Evolutionary conservation across 2,888 invertebrate species (phyloP).

Genomic region (Rutpela maculata): DNA sequence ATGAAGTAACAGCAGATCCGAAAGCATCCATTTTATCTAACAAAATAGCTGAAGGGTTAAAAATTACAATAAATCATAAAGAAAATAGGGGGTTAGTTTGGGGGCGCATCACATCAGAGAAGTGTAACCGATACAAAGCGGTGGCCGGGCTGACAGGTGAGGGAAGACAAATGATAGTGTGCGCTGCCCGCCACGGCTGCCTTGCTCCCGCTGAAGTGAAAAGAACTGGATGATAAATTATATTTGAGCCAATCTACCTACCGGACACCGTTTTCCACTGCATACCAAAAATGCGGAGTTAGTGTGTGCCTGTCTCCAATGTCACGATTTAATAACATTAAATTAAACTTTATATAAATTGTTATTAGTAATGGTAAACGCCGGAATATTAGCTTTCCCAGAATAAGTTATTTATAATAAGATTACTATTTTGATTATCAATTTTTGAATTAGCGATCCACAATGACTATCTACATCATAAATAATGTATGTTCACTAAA

Average conservation of each 20-base stretch:
- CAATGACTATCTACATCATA: constrained; percentile 7
- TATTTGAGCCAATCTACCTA: constrained; percentile 69
- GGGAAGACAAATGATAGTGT: constrained; percentile 72
- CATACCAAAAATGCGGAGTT: constrained; percentile 42
- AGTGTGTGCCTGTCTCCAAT: constrained; percentile 51
- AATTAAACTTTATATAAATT: constrained; percentile 40
- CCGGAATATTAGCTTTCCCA: constrained; percentile 35
- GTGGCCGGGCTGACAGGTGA: constrained; percentile 70
- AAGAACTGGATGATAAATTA: constrained; percentile 71
- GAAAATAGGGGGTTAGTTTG: constrained; percentile 40
- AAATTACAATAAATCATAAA: constrained; percentile 68
- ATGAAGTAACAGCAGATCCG: constrained; percentile 48
- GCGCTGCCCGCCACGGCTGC: constrained; percentile 56
- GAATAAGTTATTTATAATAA: constrained; percentile 36
- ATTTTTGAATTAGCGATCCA: constrained; percentile 22
- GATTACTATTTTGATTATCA: constrained; percentile 26
- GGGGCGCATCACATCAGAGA: constrained; percentile 43
- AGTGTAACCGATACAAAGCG: constrained; percentile 72
- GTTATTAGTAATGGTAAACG: constrained; percentile 38
- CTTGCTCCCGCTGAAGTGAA: constrained; percentile 65
- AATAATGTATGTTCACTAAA: not conserved
- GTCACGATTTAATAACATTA: constrained; percentile 41
- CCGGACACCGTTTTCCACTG: constrained; percentile 63
- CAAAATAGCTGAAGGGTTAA: constrained; percentile 66
- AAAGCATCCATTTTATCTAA: constrained; percentile 63